These are phyloP conservation scores for Syngnathus floridae DNA, from an alignment of 2,113 vertebrate species.

Conservation along the genomic window DNA sequence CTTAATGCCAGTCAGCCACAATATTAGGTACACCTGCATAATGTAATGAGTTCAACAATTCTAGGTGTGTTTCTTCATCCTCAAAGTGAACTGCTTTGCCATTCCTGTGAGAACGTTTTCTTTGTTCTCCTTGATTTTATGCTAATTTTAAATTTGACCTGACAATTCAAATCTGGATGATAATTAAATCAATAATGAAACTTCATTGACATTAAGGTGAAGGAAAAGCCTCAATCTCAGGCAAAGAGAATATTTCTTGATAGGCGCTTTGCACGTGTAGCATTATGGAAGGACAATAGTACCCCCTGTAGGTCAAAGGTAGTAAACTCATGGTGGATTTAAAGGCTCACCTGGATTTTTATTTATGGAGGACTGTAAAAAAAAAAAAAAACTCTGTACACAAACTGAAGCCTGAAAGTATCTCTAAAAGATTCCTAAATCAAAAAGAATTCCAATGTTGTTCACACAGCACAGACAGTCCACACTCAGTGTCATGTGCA, in stretches of 20 bases:
- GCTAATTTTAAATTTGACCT: not conserved
- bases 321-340: conserved; percentile 16
- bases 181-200: not conserved
- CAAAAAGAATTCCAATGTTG: not conserved
- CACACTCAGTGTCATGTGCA: conserved; percentile 28
- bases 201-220: not conserved
- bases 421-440: conserved; percentile 12
- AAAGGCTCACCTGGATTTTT: conserved; percentile 5
- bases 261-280: not conserved
- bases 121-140: not conserved
- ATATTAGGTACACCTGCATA: too few relatives aligned
- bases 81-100: not conserved
- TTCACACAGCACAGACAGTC: not conserved
- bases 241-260: not conserved
- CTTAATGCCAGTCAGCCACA: too few relatives aligned
- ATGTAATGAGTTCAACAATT: not conserved
- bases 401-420: not conserved
- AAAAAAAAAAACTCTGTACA: not conserved
- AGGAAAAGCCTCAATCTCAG: not conserved
- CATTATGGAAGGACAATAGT: conserved; percentile 42
- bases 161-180: not conserved
- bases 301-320: conserved; percentile 46
- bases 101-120: not conserved
- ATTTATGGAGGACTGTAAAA: not conserved
- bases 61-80: not conserved